Evolutionary conservation across 2,113 vertebrate species (phyloP), one percentile per base, ranked within the genome.

Genomic region (Gopherus flavomarginatus): DNA sequence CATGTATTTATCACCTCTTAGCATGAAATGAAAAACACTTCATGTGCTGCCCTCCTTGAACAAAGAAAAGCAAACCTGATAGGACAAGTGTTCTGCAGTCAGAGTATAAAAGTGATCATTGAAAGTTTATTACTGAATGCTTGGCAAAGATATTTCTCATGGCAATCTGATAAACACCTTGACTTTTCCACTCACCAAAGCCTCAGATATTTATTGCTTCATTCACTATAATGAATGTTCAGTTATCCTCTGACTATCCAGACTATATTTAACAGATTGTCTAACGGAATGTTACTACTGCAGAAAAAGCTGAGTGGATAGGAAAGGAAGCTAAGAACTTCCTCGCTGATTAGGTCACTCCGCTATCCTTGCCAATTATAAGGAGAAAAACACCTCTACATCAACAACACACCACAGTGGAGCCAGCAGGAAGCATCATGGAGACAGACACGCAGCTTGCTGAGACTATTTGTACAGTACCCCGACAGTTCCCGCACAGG

Each of bases 111-210:
- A 94, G 85, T 72, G 27, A 93, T 95, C 95, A 96, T 95, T 96
- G 93, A 96, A 97, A 97, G 93, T 96, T 96, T 96, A 96, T 93
- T 96, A 97, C 88, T 91, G 90, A 96, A 90, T 0, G 2, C 57
- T 94, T 90, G 85, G 86, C 87, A 94, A 94, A 95, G 86, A 86
- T 89, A 86, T 96, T 96, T 96, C 96, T 92, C 93, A 90, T 47
- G 88, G 91, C 94, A 96, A 94, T 96, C 93, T 94, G 93, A 94
- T 92, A 95, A 97, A 97, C 96, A 97, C 85, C 85, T 94, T 95
- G 90, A 97, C 91, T 97, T 97, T 94, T 93, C 89, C 92, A 93
- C 91, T 95, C 2, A 0, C 93, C 94, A 90, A 96, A 96, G 93
- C 94, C 92, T 72, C 86, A 89, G 94, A 96, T 7, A 0, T 96